These are phyloP conservation scores for Selenia dentaria DNA, from an alignment of 2,888 invertebrate genomes.

Conservation along the genomic window DNA sequence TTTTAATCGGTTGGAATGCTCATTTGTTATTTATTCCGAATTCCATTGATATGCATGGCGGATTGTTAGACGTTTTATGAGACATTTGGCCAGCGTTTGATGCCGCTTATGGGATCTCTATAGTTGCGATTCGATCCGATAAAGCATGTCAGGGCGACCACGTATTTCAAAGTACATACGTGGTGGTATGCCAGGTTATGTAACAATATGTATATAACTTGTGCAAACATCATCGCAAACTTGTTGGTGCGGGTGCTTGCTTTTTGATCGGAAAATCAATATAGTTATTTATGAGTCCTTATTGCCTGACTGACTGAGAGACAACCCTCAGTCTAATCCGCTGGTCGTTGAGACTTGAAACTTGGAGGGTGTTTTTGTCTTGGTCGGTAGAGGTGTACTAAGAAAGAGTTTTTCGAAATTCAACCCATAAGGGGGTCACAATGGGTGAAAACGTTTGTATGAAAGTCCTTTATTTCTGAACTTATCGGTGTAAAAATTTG, in stretches of 20 bases:
- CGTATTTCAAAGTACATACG: constrained; percentile 68
- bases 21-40: constrained; percentile 34
- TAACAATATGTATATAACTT: constrained; percentile 37
- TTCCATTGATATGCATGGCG: constrained; percentile 43
- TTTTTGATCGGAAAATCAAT: not conserved
- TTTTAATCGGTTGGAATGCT: constrained; percentile 11
- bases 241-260: constrained; percentile 15
- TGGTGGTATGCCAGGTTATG: constrained; percentile 67
- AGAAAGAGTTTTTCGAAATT: too few species aligned
- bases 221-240: constrained; percentile 45
- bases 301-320: too few species aligned
- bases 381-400: too few species aligned
- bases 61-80: constrained; percentile 37
- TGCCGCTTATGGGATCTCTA: constrained; percentile 65
- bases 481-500: too few species aligned
- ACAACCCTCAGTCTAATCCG: too few species aligned
- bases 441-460: too few species aligned
- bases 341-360: too few species aligned
- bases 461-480: too few species aligned
- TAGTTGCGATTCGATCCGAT: constrained; percentile 58
- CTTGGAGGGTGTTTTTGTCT: too few species aligned
- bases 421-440: too few species aligned
- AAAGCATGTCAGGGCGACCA: constrained; percentile 78
- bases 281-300: too few species aligned
- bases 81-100: constrained; percentile 49